These are phyloP conservation scores for Aphidoletes aphidimyza DNA, from an alignment of 2,888 invertebrate genomes.

Conservation along the genomic window DNA sequence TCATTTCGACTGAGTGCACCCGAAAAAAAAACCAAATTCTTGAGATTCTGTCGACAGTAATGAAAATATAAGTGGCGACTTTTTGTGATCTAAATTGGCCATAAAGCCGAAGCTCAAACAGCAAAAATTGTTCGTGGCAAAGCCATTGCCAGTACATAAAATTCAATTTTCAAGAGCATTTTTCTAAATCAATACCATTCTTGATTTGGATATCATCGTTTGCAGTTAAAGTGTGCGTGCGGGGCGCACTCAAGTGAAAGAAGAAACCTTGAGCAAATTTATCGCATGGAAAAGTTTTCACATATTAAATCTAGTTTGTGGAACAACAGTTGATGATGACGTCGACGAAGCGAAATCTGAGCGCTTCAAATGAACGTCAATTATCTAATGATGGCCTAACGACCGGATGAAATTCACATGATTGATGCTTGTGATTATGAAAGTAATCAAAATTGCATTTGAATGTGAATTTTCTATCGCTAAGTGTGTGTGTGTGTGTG, in stretches of 20 bases:
- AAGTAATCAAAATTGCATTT: conserved; percentile 35
- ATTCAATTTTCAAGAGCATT: conserved; percentile 8
- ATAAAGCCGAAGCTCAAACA: background rate
- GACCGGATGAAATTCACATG: conserved; percentile 37
- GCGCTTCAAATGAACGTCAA: background rate
- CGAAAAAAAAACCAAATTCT: too few relatives aligned
- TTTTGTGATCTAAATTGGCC: background rate
- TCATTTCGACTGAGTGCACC: background rate
- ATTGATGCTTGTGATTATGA: background rate
- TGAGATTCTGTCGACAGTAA: background rate
- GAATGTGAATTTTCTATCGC: background rate
- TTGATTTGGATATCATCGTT: too few relatives aligned
- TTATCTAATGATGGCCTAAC: conserved; percentile 42
- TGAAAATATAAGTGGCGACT: background rate
- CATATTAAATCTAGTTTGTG: background rate
- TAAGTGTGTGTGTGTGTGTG: background rate
- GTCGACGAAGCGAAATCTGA: too few relatives aligned
- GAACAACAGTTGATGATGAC: too few relatives aligned
- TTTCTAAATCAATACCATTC: background rate
- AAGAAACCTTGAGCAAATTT: too few relatives aligned
- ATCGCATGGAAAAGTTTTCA: conserved; percentile 9
- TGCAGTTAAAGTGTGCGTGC: too few relatives aligned
- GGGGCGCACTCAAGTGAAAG: too few relatives aligned
- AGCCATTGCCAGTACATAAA: background rate
- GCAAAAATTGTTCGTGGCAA: too few relatives aligned